phyloP scores from a whole-genome alignment of 1,140 invertebrate species.

The Batillaria attramentaria region DNA sequence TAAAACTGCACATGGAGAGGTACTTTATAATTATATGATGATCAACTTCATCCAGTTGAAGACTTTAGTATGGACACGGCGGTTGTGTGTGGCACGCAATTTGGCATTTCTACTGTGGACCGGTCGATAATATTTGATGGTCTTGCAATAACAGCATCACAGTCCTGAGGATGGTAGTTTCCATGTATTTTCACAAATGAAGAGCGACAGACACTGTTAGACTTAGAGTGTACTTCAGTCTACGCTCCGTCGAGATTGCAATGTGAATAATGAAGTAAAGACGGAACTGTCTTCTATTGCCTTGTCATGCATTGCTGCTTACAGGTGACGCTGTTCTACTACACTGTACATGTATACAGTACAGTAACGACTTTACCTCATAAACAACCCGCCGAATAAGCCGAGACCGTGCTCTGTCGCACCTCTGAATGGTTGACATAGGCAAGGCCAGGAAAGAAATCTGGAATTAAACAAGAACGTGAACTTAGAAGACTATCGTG shows the following conservation, averaged over 20 bases:
- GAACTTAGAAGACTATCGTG: not conserved
- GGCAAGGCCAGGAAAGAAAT: not conserved
- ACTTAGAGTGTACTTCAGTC: not conserved
- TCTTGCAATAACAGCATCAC: no score
- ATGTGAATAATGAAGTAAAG: not conserved
- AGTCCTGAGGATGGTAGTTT: no score
- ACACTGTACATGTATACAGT: not conserved
- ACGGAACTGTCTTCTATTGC: not conserved
- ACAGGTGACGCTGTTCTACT: not conserved
- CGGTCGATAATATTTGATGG: no score
- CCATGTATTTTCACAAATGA: no score
- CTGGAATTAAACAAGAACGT: not conserved
- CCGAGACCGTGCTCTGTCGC: constrained; percentile 89
- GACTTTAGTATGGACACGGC: no score
- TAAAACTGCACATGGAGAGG: not conserved
- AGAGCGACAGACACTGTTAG: not conserved
- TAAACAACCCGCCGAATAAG: constrained; percentile 90
- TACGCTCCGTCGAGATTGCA: not conserved
- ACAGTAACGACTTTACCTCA: constrained; percentile 75
- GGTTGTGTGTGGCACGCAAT: no score
- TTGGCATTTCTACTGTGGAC: no score
- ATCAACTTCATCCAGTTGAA: no score
- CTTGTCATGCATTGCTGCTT: not conserved
- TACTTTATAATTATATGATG: no score
- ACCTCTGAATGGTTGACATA: constrained; percentile 72